These are phyloP conservation scores for Heliconius ethilla DNA, from an alignment of 2,888 invertebrate species.

Conservation along the genomic window DNA sequence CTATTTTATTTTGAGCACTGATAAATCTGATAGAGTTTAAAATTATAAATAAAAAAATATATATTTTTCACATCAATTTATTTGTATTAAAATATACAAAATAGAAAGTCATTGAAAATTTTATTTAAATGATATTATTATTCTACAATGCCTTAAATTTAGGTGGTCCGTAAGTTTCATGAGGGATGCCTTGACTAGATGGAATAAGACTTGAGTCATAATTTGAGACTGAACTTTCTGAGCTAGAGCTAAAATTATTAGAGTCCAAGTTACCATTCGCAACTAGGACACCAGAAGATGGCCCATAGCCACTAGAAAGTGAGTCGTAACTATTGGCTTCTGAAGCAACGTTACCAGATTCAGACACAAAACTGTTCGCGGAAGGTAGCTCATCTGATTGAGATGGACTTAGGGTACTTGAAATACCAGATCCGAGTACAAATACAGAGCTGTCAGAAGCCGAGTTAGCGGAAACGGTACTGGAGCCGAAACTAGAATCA, in stretches of 20 bases:
- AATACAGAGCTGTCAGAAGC: conserved; percentile 7
- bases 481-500: conserved; percentile 20
- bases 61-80: neutral
- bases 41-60: neutral
- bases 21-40: neutral
- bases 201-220: conserved; percentile 58
- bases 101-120: conserved; percentile 26
- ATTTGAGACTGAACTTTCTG: conserved; percentile 47
- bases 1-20: no score
- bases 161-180: conserved; percentile 72
- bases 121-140: conserved; percentile 27
- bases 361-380: conserved; percentile 20
- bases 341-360: conserved; percentile 31
- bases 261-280: conserved; percentile 44
- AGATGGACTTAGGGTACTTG: conserved; percentile 9
- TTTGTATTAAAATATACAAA: conserved; percentile 16
- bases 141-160: conserved; percentile 59
- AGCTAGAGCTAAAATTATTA: conserved; percentile 45
- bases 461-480: conserved; percentile 6
- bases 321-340: conserved; percentile 27
- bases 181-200: conserved; percentile 73
- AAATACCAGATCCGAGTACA: conserved; percentile 8
- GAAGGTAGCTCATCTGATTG: neutral
- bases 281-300: conserved; percentile 27
- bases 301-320: conserved; percentile 38